A percentile compares a stretch with the other conserved stretches of the same genome.
These are phyloP conservation scores for Anguilla rostrata DNA, from an alignment of 2,113 vertebrate species.

Conservation along the genomic window DNA sequence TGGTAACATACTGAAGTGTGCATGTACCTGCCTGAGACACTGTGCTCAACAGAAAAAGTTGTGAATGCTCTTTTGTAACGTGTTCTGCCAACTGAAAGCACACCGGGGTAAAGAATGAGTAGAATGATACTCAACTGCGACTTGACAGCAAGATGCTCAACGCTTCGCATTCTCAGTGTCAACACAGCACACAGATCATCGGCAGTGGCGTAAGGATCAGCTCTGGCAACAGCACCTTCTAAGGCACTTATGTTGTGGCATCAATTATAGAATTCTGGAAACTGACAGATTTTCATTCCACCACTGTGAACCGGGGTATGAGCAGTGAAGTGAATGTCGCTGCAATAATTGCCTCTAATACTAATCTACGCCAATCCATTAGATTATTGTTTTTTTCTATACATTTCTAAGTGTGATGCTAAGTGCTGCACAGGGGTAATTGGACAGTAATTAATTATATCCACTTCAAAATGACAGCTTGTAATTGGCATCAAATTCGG, in stretches of 20 bases:
- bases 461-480: background rate
- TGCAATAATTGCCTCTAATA: background rate
- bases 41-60: background rate
- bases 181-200: background rate
- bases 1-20: too few species aligned
- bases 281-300: background rate
- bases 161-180: background rate
- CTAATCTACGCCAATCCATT: background rate
- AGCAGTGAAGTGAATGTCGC: background rate
- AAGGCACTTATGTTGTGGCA: background rate
- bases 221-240: background rate
- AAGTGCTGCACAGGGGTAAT: background rate
- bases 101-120: background rate
- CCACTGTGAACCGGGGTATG: background rate
- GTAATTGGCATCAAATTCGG: background rate
- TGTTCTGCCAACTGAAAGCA: conserved; percentile 3
- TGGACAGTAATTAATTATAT: background rate
- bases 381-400: background rate
- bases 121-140: background rate
- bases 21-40: background rate
- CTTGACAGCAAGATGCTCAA: background rate
- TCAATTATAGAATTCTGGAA: background rate
- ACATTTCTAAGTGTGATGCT: background rate
- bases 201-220: background rate
- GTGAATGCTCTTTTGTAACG: background rate